phyloP scores from a whole-genome alignment of 1,140 invertebrate species.

The Araneus ventricosus region DNA sequence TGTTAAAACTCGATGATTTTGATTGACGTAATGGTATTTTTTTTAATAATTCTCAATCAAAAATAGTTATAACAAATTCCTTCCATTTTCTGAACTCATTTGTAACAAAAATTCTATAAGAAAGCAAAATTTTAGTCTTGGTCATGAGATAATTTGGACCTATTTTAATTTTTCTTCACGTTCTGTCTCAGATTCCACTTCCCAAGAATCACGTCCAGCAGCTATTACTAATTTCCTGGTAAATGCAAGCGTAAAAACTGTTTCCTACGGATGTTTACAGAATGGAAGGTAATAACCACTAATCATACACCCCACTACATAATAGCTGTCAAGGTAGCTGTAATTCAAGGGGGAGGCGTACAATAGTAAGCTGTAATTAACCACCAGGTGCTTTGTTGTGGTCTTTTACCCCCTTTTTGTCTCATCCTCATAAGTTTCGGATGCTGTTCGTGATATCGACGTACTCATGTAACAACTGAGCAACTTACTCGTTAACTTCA shows the following conservation, averaged over 20 bases:
- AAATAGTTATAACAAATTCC: too few species aligned
- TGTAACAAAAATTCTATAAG: too few species aligned
- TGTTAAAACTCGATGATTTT: too few species aligned
- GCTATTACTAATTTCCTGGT: neutral
- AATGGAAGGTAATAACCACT: neutral
- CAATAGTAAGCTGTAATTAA: neutral
- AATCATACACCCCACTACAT: constrained; percentile 4
- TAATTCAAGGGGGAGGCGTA: neutral
- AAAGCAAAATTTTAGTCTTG: too few species aligned
- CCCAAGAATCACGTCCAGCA: neutral
- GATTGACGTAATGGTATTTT: too few species aligned
- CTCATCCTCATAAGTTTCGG: neutral
- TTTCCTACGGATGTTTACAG: constrained; percentile 28
- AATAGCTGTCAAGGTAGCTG: constrained; percentile 9
- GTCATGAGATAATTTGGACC: too few species aligned
- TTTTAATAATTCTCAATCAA: too few species aligned
- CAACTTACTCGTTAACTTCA: neutral
- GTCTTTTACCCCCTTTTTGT: neutral
- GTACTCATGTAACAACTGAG: neutral
- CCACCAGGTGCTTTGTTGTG: constrained; percentile 29
- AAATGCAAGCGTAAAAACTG: neutral
- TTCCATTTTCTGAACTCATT: too few species aligned
- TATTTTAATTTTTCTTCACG: too few species aligned
- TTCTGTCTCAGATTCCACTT: neutral
- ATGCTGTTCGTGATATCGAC: neutral